These are phyloP conservation scores for Petrolisthes cinctipes DNA, from an alignment of 2,888 invertebrate species.

Conservation along the genomic window DNA sequence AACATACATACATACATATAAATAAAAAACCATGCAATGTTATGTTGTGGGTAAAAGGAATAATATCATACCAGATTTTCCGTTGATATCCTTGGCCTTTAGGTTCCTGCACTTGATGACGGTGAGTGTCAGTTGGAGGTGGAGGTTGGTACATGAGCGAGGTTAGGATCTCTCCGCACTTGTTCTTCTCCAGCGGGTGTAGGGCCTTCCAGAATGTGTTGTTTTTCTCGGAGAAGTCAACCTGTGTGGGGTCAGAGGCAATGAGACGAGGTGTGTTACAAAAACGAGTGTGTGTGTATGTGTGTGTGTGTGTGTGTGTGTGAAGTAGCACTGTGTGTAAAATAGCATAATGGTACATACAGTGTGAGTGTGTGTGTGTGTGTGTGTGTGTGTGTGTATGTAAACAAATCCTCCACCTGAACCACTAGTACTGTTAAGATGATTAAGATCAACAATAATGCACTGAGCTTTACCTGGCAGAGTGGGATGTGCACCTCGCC, in stretches of 20 bases:
- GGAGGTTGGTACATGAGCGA: slow-evolving; percentile 94
- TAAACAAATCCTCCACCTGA: not conserved
- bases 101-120: slow-evolving; percentile 93
- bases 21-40: too few relatives aligned
- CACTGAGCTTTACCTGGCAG: slow-evolving; percentile 79
- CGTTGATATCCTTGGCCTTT: slow-evolving; percentile 96
- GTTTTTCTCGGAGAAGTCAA: slow-evolving; percentile 91
- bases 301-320: not conserved
- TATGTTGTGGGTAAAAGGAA: too few relatives aligned
- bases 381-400: not conserved
- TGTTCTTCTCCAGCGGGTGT: slow-evolving; percentile 92
- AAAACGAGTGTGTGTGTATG: not conserved
- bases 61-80: slow-evolving; percentile 82
- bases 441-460: too few relatives aligned
- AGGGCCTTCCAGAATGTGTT: slow-evolving; percentile 91
- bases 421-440: not conserved
- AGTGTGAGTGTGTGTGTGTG: not conserved
- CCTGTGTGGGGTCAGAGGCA: slow-evolving; percentile 73
- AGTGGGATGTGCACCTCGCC: slow-evolving; percentile 92
- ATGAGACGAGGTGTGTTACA: not conserved
- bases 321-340: not conserved
- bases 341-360: not conserved
- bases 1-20: too few relatives aligned
- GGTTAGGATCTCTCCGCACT: slow-evolving; percentile 90
- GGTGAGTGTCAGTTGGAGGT: slow-evolving; percentile 92